Conservation (phyloP, 2,888 invertebrate species). For the Notodonta ziczac region DNA sequence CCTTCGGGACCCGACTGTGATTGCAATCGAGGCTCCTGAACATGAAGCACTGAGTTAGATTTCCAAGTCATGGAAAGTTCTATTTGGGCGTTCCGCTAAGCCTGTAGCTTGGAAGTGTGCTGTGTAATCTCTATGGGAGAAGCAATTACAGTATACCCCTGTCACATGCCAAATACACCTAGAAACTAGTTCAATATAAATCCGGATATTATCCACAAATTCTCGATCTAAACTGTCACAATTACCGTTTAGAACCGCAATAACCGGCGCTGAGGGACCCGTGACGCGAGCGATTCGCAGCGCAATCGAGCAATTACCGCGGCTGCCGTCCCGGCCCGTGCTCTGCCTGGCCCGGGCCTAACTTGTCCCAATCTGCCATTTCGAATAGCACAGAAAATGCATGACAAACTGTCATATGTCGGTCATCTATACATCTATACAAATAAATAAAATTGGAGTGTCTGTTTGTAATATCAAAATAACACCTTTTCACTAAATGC, state of each 20-base stretch:
- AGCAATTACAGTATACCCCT: no score
- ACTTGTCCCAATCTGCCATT: background rate
- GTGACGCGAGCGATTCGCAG: background rate
- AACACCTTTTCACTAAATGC: no score
- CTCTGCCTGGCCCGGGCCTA: background rate
- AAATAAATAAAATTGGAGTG: no score
- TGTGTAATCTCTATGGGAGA: no score
- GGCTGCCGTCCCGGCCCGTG: background rate
- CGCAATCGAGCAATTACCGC: background rate
- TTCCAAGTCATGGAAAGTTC: no score
- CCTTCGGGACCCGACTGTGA: background rate
- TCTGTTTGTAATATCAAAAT: no score
- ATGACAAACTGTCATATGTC: background rate
- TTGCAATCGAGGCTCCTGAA: background rate
- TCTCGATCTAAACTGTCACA: constrained; percentile 1
- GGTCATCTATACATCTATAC: no score
- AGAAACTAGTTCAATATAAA: background rate
- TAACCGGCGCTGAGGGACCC: background rate
- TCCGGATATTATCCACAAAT: background rate
- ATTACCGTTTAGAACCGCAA: constrained; percentile 3
- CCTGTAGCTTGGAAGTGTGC: no score
- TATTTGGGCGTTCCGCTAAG: no score
- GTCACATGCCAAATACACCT: background rate
- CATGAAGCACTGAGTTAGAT: no score
- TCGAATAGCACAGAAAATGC: background rate